Base-by-base conservation (phyloP, 2,113 vertebrate genomes). In the Paralichthys olivaceus region DNA sequence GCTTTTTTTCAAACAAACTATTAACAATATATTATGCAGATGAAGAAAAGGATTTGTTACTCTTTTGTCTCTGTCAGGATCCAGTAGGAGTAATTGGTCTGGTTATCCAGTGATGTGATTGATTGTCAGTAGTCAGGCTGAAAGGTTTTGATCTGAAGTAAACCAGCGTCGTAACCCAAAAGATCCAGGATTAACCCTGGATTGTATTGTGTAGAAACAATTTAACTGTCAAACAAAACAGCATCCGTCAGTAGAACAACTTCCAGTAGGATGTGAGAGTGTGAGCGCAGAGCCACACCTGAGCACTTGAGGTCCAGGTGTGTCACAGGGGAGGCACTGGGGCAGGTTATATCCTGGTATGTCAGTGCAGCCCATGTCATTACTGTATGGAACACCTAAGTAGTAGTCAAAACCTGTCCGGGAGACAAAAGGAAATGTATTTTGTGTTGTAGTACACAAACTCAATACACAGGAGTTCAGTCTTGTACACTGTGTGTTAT, bases 291-390 rank as follows among this genome's bases (percentile, higher is more conserved):
- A 45, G 17, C 26, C 73, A 28, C 43, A 90, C 90, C 89, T 89
- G 37, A 69, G 74, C 1, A 75, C n/a, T 0, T 47, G 0, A 0
- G 67, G 2, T 2, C 62, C 80, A 37, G 0, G 45, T 0, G 0
- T 69, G 0, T 93, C 89, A 88, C 98, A 99, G 1, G 96, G 91
- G 0, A 83, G 91, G 63, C 97, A 98, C 23, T 89, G 93, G 0
- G 98, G 98, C 26, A 93, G 32, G 88, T 99, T 87, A 72, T 94
- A 97, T 26, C 98, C 96, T 0, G 97, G 96, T 20, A 4, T 79
- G 56, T 99, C 98, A 0, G 96, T 97, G 71, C 98, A 99, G 86
- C 98, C 98, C 98, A 99, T 99, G 72, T 99, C 98, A 0, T 98
- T 96, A 85, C 98, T 99, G 81, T 98, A 99, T 1, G 98, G 98